Base-by-base conservation (phyloP, 1,140 invertebrate species). In the Drosophila mayri region DNA sequence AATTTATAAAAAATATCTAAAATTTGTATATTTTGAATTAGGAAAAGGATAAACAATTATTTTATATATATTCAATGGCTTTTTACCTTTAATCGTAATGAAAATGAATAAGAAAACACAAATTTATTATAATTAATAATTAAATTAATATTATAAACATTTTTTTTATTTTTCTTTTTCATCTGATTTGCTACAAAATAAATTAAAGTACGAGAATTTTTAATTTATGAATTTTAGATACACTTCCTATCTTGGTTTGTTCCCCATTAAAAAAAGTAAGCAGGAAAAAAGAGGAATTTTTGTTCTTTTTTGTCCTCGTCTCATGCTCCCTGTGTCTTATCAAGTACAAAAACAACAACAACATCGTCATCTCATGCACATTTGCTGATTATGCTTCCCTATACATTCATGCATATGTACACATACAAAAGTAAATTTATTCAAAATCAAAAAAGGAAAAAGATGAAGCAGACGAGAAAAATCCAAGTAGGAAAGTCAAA, bases 381-480 rank as follows among this genome's bases (percentile, higher is more conserved):
- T 57, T 57, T 81, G 52, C 61, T 81, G 72, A 78, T 81, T 74
- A 74, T 77, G 60, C 55, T 58, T 49, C 50, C 49, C 64, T 41
- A 41, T 67, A 58, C 25, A 28, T 20, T 58, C 11, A 12, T 18
- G 16, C 8, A 47, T 25, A 25, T 25, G 25, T 25, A 25, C 25
- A 25, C 4, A 25, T 49, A 49, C 46, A 14, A 60, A 47, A 49
- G 25, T 25, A 63, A 67, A 50, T 61, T 32, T 55, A 22, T 55
- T 55, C 18, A 61, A 35, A 49, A 50, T 37, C 28, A 28, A 50
- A 49, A 47, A 35, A 61, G 20, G 30, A 55, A 14, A 30, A 18
- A 35, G 0, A 52, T 52, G 30, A 35, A 16, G 2, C 6, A 35
- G 30, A 14, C 28, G 11, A 14, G n/a, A 5, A 20, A 20, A 32